A percentile compares a stretch with the other conserved stretches of the same genome.
phyloP scores from a whole-genome alignment of 2,888 invertebrate genomes.

The Drosophila fungiperda region DNA sequence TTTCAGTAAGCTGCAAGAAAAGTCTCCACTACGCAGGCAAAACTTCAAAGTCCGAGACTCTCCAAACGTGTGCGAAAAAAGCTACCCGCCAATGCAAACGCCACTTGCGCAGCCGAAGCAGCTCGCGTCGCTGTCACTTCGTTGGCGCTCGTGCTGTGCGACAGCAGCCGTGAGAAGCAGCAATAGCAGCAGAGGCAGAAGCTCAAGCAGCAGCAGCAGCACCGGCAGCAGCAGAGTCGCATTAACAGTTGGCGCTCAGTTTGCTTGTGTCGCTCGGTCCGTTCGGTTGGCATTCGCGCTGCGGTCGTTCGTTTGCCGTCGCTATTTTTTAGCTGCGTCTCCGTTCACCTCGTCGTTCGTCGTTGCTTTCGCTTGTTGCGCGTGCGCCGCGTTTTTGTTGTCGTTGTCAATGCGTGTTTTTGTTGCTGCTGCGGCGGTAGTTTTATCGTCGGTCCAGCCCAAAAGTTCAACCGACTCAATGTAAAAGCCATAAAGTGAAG shows the following conservation, averaged over 20 bases:
- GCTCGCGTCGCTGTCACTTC: slow-evolving; percentile 66
- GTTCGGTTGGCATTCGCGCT: slow-evolving; percentile 56
- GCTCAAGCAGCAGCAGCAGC: slow-evolving; percentile 13
- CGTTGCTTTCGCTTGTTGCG: slow-evolving; percentile 43
- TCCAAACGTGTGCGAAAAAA: slow-evolving; percentile 62
- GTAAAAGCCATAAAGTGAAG: slow-evolving; percentile 65
- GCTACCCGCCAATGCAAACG: slow-evolving; percentile 64
- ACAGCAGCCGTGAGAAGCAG: slow-evolving; percentile 36
- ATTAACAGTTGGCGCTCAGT: slow-evolving; percentile 55
- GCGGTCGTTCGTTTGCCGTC: slow-evolving; percentile 12
- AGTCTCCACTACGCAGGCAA: slow-evolving; percentile 49
- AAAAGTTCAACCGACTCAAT: slow-evolving; percentile 63
- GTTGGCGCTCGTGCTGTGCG: slow-evolving; percentile 65
- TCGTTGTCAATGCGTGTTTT: slow-evolving; percentile 38
- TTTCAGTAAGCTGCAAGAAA: slow-evolving; percentile 62
- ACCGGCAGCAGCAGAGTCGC: slow-evolving; percentile 22
- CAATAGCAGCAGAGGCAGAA: slow-evolving; percentile 31
- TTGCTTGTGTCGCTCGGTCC: slow-evolving; percentile 57
- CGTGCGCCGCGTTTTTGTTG: slow-evolving; percentile 38
- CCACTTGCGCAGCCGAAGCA: slow-evolving; percentile 75
- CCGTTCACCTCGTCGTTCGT: slow-evolving; percentile 16
- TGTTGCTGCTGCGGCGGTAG: slow-evolving; percentile 35
- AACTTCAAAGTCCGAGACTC: slow-evolving; percentile 59
- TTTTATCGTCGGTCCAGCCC: slow-evolving; percentile 56
- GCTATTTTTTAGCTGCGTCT: slow-evolving; percentile 36